Evolutionary conservation across 2,888 invertebrate genomes (phyloP).

Genomic region (Parelbella ahira): DNA sequence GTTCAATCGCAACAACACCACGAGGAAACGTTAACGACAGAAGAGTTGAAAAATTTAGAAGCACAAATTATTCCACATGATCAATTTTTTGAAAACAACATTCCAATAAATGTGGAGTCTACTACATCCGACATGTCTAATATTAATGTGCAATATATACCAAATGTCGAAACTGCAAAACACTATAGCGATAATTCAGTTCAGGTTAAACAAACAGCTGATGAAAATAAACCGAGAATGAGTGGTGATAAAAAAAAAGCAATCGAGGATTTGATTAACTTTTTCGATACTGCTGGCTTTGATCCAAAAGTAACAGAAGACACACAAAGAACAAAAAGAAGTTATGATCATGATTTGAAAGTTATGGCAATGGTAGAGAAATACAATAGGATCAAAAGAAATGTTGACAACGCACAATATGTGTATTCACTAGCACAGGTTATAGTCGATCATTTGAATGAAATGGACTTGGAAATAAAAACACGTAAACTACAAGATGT

Average conservation of each 20-base stretch:
- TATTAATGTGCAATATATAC: constrained; percentile 35
- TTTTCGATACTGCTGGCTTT: constrained; percentile 58
- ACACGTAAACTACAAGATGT: constrained; percentile 50
- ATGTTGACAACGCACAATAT: constrained; percentile 48
- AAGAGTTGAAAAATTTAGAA: constrained; percentile 57
- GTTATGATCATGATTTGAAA: constrained; percentile 50
- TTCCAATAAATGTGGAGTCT: constrained; percentile 18
- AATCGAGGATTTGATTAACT: constrained; percentile 64
- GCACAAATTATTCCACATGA: constrained; percentile 61
- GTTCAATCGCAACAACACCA: constrained; percentile 46
- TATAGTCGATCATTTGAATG: constrained; percentile 58
- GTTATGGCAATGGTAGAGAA: constrained; percentile 47
- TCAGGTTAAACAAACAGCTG: constrained; percentile 25
- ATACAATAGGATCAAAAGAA: constrained; percentile 48
- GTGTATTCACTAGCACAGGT: constrained; percentile 48
- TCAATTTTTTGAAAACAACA: constrained; percentile 30
- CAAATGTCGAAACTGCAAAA: constrained; percentile 36
- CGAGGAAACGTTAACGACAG: constrained; percentile 48
- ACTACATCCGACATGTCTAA: constrained; percentile 12
- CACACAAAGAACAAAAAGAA: constrained; percentile 47
- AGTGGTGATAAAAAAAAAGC: constrained; percentile 61
- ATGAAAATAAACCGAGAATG: constrained; percentile 31
- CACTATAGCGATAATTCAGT: constrained; percentile 34
- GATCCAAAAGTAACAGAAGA: constrained; percentile 35
- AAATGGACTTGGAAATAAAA: constrained; percentile 50